Percentiles rank a stretch among this genome's conserved stretches.
These are phyloP conservation scores for Drosophila kuntzei DNA, from an alignment of 2,888 invertebrate species.

Conservation along the genomic window DNA sequence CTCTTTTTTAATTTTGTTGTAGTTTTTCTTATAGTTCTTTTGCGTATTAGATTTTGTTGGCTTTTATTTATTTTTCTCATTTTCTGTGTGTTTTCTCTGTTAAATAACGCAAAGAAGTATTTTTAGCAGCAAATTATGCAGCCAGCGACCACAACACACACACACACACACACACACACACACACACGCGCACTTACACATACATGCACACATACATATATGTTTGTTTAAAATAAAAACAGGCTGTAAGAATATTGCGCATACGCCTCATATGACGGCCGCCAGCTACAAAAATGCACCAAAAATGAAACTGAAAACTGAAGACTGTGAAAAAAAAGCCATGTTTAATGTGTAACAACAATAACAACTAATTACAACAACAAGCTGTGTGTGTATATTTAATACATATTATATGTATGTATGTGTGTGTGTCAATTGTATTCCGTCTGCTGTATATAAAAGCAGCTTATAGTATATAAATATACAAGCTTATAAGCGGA, in stretches of 20 bases:
- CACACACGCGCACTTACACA: conserved; percentile 29
- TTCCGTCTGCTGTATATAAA: conserved; percentile 20
- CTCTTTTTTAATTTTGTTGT: not conserved
- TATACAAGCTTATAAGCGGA: conserved; percentile 14
- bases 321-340: conserved; percentile 27
- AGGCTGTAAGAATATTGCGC: conserved; percentile 51
- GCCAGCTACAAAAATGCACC: conserved; percentile 50
- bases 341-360: conserved; percentile 52
- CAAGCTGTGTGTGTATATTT: conserved; percentile 5
- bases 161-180: conserved; percentile 34
- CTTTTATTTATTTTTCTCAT: not conserved
- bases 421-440: conserved; percentile 35
- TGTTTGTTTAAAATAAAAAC: conserved; percentile 40
- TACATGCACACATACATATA: conserved; percentile 31
- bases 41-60: conserved; percentile 7
- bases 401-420: conserved; percentile 18
- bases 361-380: conserved; percentile 26
- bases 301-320: conserved; percentile 17
- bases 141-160: conserved; percentile 43
- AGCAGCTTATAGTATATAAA: conserved; percentile 7
- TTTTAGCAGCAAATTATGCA: conserved; percentile 67
- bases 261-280: conserved; percentile 61
- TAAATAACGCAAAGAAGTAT: conserved; percentile 68
- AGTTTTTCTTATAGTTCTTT: conserved; percentile 1
- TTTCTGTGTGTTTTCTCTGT: conserved; percentile 12